Percentiles rank a stretch among this genome's conserved stretches.
Evolutionary conservation across 2,113 vertebrate species (phyloP).

Genomic region (Tringa solitaria): DNA sequence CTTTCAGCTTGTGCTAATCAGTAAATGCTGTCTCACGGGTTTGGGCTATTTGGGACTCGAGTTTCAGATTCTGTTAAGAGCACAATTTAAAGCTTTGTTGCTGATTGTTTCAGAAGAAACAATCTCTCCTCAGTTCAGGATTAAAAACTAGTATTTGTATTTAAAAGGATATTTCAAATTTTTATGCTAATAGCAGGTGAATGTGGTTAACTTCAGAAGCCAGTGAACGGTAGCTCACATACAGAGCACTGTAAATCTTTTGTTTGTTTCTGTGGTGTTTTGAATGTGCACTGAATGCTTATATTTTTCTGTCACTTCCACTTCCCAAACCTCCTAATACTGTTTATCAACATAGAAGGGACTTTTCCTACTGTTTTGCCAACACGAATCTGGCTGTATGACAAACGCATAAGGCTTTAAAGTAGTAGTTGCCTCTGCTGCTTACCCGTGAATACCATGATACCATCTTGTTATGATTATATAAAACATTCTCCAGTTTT

Average conservation of each 20-base stretch:
- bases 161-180: not conserved
- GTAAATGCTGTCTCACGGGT: not conserved
- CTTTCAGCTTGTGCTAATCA: not conserved
- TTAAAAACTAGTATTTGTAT: not conserved
- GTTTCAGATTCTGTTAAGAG: not conserved
- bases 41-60: not conserved
- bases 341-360: not conserved
- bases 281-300: not conserved
- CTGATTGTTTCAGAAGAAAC: not conserved
- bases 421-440: not conserved
- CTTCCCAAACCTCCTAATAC: not conserved
- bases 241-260: not conserved
- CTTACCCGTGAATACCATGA: not conserved
- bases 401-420: not conserved
- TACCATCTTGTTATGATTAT: not conserved
- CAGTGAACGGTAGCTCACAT: not conserved
- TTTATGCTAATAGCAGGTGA: not conserved
- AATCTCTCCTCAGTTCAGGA: not conserved
- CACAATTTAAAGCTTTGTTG: conserved; percentile 2
- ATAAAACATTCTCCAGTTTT: not conserved
- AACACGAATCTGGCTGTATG: not conserved
- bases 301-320: not conserved
- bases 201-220: not conserved
- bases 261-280: not conserved
- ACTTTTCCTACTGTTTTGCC: not conserved